These are phyloP conservation scores for Baronia brevicornis DNA, from an alignment of 2,888 invertebrate species.

Conservation along the genomic window DNA sequence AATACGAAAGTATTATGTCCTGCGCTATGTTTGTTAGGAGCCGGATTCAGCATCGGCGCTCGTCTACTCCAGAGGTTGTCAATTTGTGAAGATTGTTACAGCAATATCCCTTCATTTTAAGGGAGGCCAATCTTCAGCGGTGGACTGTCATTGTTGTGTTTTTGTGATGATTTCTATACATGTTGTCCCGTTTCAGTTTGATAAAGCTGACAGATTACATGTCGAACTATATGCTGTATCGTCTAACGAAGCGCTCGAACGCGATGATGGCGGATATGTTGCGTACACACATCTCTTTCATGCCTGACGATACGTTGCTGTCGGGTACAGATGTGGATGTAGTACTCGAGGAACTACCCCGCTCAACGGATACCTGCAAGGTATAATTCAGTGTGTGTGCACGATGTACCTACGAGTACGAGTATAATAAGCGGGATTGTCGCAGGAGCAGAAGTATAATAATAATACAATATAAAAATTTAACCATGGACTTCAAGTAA, in stretches of 20 bases:
- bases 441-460: too few relatives aligned
- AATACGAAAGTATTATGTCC: too few relatives aligned
- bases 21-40: too few relatives aligned
- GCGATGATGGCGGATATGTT: conserved; percentile 73
- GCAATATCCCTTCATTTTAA: neutral
- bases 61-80: too few relatives aligned
- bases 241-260: conserved; percentile 78
- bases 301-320: conserved; percentile 61
- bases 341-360: conserved; percentile 65
- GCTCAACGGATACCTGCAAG: conserved; percentile 61
- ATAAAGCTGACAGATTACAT: conserved; percentile 83
- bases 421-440: too few relatives aligned
- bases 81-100: neutral
- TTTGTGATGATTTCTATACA: neutral
- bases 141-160: neutral
- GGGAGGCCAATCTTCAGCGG: too few relatives aligned
- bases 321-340: conserved; percentile 56
- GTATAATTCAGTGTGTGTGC: too few relatives aligned
- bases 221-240: conserved; percentile 80
- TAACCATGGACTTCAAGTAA: too few relatives aligned
- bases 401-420: too few relatives aligned
- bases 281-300: conserved; percentile 65
- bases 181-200: conserved; percentile 71
- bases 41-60: too few relatives aligned
- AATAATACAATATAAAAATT: too few relatives aligned